Percentiles rank a stretch among this genome's conserved stretches.
These are phyloP conservation scores for Myiotriccus ornatus DNA, from an alignment of 2,797 vertebrate species.

Conservation along the genomic window DNA sequence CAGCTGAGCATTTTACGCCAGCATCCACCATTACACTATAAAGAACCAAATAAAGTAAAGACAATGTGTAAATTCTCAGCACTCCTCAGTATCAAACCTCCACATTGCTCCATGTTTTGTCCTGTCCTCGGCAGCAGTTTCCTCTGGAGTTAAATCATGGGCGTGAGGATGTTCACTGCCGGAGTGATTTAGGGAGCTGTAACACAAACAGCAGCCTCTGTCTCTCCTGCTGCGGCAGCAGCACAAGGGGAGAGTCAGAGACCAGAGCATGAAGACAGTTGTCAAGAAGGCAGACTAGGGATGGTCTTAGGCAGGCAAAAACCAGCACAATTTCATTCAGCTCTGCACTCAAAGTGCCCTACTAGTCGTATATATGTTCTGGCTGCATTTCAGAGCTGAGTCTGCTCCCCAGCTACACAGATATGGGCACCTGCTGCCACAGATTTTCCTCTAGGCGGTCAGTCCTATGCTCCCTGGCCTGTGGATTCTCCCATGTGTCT, in stretches of 20 bases:
- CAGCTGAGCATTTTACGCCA: accelerated
- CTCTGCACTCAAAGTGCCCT: too few relatives aligned
- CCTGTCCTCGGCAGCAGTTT: not conserved
- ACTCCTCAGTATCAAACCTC: not conserved
- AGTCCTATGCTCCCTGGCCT: not conserved
- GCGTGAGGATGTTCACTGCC: accelerated
- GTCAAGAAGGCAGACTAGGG: not conserved
- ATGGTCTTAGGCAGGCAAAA: not conserved
- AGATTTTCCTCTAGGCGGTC: not conserved
- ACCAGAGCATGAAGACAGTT: not conserved
- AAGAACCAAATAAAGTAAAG: not conserved
- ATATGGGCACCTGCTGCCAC: not conserved
- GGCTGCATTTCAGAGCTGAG: not conserved
- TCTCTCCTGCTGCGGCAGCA: not conserved
- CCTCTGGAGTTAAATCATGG: not conserved
- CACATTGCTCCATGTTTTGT: not conserved
- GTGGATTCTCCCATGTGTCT: not conserved
- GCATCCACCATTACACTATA: accelerated
- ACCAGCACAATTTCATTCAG: not conserved
- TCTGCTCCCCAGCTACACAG: not conserved
- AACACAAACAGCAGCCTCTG: not conserved
- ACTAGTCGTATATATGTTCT: not conserved
- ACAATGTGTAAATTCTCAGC: not conserved
- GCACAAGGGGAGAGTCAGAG: not conserved
- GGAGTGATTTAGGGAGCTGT: not conserved